A percentile compares a stretch with the other conserved stretches of the same genome.
These are phyloP conservation scores for Ostrea denselamellosa DNA, from an alignment of 1,140 invertebrate species.

Conservation along the genomic window DNA sequence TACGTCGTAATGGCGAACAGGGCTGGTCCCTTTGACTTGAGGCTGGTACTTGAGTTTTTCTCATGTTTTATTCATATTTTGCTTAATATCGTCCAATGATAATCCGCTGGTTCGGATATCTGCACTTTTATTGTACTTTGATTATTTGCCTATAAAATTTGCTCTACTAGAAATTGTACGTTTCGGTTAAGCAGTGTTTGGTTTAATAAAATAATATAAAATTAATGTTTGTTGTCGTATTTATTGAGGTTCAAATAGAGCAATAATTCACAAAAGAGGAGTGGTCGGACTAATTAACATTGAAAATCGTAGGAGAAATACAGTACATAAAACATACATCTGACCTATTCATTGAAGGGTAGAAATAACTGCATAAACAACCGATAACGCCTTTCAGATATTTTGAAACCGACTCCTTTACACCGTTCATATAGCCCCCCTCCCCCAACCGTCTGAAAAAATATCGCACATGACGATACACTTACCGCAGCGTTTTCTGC, in stretches of 20 bases:
- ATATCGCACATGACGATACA: too few relatives aligned
- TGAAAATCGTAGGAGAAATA: too few relatives aligned
- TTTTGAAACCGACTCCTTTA: too few relatives aligned
- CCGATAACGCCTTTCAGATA: too few relatives aligned
- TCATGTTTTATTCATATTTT: slow-evolving; percentile 42
- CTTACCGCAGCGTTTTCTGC: too few relatives aligned
- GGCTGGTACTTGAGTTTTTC: slow-evolving; percentile 38
- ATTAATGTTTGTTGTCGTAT: neutral
- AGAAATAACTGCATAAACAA: too few relatives aligned
- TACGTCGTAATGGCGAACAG: neutral
- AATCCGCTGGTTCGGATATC: slow-evolving; percentile 32
- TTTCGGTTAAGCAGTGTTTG: slow-evolving; percentile 43
- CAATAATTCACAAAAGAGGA: neutral
- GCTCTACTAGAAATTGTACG: slow-evolving; percentile 43
- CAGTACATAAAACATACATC: neutral
- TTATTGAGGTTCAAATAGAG: neutral
- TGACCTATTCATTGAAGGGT: too few relatives aligned
- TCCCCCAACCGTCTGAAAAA: too few relatives aligned
- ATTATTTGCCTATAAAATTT: neutral
- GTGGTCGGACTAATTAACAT: neutral
- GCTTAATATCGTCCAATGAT: neutral
- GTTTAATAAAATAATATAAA: slow-evolving; percentile 19
- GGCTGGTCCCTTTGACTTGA: slow-evolving; percentile 36
- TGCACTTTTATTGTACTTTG: neutral
- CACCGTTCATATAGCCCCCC: too few relatives aligned